These are phyloP conservation scores for Sebastes matsubarae DNA, from an alignment of 2,797 vertebrate genomes.

Conservation along the genomic window DNA sequence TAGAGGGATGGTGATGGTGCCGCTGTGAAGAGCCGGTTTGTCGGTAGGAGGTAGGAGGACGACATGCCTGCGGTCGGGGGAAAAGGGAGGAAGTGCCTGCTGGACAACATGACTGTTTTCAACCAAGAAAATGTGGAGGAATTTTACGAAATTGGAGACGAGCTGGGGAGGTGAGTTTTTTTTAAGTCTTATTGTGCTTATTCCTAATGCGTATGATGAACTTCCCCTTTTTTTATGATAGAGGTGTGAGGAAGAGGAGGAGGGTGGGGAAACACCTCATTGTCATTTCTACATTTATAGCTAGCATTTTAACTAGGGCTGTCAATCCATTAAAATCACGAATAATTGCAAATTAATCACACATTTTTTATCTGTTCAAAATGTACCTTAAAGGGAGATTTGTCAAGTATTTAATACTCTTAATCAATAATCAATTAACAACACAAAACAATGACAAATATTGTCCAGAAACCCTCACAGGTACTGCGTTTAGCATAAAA, in stretches of 20 bases:
- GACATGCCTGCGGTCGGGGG: slow-evolving; percentile 42
- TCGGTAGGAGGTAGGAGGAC: not conserved
- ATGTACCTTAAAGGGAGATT: too few relatives aligned
- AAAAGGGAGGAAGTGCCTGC: slow-evolving; percentile 63
- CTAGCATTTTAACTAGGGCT: not conserved
- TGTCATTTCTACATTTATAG: not conserved
- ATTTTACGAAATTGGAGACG: slow-evolving; percentile 91
- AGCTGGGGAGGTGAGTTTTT: slow-evolving; percentile 90
- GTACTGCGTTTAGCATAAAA: too few relatives aligned
- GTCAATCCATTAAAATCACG: too few relatives aligned
- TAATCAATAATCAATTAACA: too few relatives aligned
- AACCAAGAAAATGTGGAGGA: slow-evolving; percentile 93
- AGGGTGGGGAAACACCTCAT: not conserved
- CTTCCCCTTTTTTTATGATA: slow-evolving; percentile 12
- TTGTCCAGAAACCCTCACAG: too few relatives aligned
- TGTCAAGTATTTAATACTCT: too few relatives aligned
- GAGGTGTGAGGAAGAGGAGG: not conserved
- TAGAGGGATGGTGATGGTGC: slow-evolving; percentile 66
- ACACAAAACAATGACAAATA: too few relatives aligned
- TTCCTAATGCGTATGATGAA: not conserved
- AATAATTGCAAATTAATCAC: too few relatives aligned
- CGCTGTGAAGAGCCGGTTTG: slow-evolving; percentile 54
- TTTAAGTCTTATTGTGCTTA: too few relatives aligned
- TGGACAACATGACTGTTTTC: slow-evolving; percentile 89
- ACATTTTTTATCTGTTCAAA: too few relatives aligned